Evolutionary conservation across 2,888 invertebrate species (phyloP).

Genomic region (Alviniconcha strummeri): DNA sequence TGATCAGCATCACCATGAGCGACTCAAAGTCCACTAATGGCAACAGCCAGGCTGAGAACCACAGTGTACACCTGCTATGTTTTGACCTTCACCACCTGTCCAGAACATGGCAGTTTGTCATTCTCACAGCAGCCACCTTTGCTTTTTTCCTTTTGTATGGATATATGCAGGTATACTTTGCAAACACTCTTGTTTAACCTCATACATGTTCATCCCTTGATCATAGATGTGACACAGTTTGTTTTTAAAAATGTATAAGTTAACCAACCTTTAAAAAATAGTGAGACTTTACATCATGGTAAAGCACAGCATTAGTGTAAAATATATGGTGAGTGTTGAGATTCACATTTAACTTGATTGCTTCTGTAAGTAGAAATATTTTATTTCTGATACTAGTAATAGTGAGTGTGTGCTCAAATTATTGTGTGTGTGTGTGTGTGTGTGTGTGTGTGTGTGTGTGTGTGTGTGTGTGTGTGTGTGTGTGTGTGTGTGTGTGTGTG

Average conservation of each 20-base stretch:
- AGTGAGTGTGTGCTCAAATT: neutral
- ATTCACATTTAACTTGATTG: no score
- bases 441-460: neutral
- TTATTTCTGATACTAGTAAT: no score
- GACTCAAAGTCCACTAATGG: neutral
- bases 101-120: slow-evolving; percentile 82
- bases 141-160: slow-evolving; percentile 92
- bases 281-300: no score
- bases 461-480: neutral
- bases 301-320: no score
- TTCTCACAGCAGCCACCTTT: slow-evolving; percentile 88
- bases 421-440: slow-evolving; percentile 28
- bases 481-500: neutral
- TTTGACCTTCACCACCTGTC: slow-evolving; percentile 83
- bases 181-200: no score
- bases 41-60: neutral
- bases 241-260: no score
- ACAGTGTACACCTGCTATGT: slow-evolving; percentile 78
- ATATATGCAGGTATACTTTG: slow-evolving; percentile 79
- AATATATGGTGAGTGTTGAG: no score
- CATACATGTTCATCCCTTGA: no score
- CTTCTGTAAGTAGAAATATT: no score
- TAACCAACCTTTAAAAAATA: no score
- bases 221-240: no score
- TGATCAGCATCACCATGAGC: slow-evolving; percentile 12